Conservation (phyloP, 2,113 vertebrate species). For the Calidris pugnax region DNA sequence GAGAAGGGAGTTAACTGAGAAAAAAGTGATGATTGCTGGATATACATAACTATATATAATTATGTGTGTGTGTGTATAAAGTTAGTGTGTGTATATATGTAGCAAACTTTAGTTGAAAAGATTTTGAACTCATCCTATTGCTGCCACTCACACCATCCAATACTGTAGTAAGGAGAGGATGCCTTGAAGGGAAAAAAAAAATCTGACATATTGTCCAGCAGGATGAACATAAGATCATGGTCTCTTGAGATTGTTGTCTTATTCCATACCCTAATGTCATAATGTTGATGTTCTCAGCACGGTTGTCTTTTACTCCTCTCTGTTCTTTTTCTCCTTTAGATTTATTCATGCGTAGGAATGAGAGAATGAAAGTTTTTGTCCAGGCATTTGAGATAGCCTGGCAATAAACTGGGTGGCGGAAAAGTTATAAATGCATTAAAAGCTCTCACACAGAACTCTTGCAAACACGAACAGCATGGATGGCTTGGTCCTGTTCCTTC, state of each 20-base stretch:
- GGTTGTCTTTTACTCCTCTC: background rate
- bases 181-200: background rate
- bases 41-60: background rate
- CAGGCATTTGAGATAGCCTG: background rate
- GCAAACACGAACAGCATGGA: background rate
- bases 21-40: background rate
- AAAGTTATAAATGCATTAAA: background rate
- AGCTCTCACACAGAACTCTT: background rate
- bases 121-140: background rate
- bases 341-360: background rate
- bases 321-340: background rate
- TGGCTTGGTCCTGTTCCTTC: background rate
- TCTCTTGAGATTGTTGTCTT: background rate
- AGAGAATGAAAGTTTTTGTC: background rate
- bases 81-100: too few relatives aligned
- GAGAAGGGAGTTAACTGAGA: background rate
- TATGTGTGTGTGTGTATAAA: too few relatives aligned
- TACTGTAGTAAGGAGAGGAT: background rate
- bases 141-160: background rate
- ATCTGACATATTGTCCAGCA: background rate
- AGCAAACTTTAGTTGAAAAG: background rate
- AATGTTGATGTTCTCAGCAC: background rate
- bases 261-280: rapidly evolving
- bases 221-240: background rate
- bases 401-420: background rate